A percentile compares a stretch with the other conserved stretches of the same genome.
phyloP scores from a whole-genome alignment of 2,113 vertebrate species.

The Myxocyprinus asiaticus region DNA sequence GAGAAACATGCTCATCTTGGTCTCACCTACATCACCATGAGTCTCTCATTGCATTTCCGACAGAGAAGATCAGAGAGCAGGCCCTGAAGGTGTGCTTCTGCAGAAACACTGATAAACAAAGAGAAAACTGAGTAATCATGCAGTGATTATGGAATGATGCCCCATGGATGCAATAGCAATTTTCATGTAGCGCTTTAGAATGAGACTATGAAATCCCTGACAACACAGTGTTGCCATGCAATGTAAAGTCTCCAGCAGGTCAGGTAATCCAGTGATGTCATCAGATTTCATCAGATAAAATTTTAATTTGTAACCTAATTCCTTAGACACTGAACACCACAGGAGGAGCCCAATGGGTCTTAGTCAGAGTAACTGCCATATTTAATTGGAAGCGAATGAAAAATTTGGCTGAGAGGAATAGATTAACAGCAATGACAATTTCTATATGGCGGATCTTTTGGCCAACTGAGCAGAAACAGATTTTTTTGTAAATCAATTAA shows the following conservation, averaged over 20 bases:
- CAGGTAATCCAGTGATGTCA: not conserved
- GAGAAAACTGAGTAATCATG: conserved; percentile 22
- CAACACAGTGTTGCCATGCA: not conserved
- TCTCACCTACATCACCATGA: conserved; percentile 35
- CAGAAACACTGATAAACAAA: conserved; percentile 48
- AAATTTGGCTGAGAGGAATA: not conserved
- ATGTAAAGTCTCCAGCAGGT: conserved; percentile 4
- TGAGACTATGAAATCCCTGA: conserved; percentile 18
- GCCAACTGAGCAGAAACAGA: no score
- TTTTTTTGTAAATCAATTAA: no score
- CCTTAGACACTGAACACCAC: not conserved
- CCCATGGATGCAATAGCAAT: conserved; percentile 37
- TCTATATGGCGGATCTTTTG: no score
- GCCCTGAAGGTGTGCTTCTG: conserved; percentile 37
- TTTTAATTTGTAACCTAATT: not conserved
- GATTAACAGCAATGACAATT: not conserved
- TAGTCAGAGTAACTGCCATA: not conserved
- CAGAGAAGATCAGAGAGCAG: conserved; percentile 41
- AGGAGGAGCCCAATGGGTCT: not conserved
- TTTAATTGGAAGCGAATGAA: no score
- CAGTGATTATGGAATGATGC: conserved; percentile 32
- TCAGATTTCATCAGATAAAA: conserved; percentile 15
- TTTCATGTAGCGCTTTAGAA: not conserved
- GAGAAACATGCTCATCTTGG: conserved; percentile 22
- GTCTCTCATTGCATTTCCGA: conserved; percentile 26